Conservation (phyloP, 2,797 vertebrate species). For the Ambastaia sidthimunki region DNA sequence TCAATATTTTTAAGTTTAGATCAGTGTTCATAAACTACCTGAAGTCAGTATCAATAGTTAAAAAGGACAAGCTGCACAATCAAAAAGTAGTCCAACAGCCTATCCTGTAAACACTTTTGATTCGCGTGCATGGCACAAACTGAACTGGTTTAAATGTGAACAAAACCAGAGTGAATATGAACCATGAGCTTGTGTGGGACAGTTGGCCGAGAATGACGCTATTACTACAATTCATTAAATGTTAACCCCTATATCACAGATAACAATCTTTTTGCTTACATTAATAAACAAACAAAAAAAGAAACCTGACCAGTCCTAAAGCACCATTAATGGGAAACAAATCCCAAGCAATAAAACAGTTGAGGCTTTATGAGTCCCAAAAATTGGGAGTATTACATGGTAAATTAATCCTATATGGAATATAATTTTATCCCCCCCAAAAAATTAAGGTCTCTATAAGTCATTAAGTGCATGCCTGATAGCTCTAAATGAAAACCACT, state of each 20-base stretch:
- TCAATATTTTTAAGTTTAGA: slow-evolving; percentile 74
- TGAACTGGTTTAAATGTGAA: slow-evolving; percentile 68
- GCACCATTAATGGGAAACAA: slow-evolving; percentile 90
- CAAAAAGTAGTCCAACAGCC: slow-evolving; percentile 83
- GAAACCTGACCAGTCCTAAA: slow-evolving; percentile 92
- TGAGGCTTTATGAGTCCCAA: slow-evolving; percentile 89
- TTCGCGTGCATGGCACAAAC: slow-evolving; percentile 73
- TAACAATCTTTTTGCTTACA: slow-evolving; percentile 78
- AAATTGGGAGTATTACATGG: slow-evolving; percentile 66
- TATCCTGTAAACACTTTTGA: slow-evolving; percentile 82
- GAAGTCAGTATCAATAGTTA: slow-evolving; percentile 78
- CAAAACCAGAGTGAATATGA: slow-evolving; percentile 76
- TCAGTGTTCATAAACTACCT: slow-evolving; percentile 89
- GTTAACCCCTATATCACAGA: slow-evolving; percentile 72
- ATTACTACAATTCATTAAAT: slow-evolving; percentile 86
- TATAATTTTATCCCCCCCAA: slow-evolving; percentile 57
- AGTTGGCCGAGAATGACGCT: slow-evolving; percentile 80
- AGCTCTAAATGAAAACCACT: slow-evolving; percentile 58
- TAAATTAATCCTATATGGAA: slow-evolving; percentile 64
- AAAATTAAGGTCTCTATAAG: slow-evolving; percentile 41
- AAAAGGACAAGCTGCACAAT: slow-evolving; percentile 81
- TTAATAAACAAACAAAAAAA: slow-evolving; percentile 82
- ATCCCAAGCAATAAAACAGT: slow-evolving; percentile 81
- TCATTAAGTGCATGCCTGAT: slow-evolving; percentile 74
- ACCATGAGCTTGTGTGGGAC: slow-evolving; percentile 80